Conservation (phyloP, 2,797 vertebrate species). For the Micromesistius poutassou region DNA sequence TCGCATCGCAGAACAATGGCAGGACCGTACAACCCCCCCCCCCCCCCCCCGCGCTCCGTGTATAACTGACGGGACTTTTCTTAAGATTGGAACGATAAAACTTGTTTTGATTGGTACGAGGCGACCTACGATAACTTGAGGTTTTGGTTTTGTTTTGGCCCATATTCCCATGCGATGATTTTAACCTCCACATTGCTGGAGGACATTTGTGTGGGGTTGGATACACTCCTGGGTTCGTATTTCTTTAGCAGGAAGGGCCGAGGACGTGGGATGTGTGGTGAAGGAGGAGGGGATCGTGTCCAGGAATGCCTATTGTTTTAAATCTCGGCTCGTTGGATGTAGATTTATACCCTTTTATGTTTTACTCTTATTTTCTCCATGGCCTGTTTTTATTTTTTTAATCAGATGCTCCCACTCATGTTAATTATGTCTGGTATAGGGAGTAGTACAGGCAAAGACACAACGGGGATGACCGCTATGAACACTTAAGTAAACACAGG, state of each 20-base stretch:
- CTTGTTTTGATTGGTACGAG: not conserved
- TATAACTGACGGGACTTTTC: not conserved
- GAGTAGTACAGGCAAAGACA: not conserved
- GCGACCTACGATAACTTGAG: not conserved
- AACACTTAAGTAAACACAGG: not conserved
- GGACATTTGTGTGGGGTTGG: not conserved
- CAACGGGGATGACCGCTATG: not conserved
- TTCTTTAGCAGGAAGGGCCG: not conserved
- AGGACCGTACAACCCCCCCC: not conserved
- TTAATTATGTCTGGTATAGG: not conserved
- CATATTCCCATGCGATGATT: not conserved
- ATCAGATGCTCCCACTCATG: not conserved
- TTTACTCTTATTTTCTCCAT: not conserved
- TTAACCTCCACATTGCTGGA: not conserved
- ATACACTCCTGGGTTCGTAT: not conserved
- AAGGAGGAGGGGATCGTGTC: not conserved
- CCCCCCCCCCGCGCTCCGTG: too few relatives aligned
- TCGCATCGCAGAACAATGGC: not conserved
- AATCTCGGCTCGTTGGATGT: not conserved
- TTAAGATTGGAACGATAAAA: not conserved
- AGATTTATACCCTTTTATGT: not conserved
- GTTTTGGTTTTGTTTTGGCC: too few relatives aligned
- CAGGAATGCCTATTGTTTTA: slow-evolving; percentile 5
- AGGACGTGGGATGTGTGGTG: not conserved
- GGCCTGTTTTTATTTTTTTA: not conserved